These are phyloP conservation scores for Ifrita kowaldi DNA, from an alignment of 2,113 vertebrate species.

Conservation along the genomic window DNA sequence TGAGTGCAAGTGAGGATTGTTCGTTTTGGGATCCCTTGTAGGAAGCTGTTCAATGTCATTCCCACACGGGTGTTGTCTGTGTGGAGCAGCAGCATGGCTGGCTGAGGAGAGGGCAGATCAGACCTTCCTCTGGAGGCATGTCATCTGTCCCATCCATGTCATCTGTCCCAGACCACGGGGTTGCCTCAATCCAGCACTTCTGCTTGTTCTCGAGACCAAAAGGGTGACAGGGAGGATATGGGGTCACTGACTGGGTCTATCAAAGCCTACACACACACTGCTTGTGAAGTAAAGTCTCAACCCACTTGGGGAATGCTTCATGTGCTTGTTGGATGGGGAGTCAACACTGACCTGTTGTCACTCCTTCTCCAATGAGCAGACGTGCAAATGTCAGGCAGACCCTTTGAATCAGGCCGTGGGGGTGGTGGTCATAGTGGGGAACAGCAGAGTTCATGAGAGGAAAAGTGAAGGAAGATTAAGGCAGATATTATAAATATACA, in stretches of 20 bases:
- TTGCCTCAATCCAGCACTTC: background rate
- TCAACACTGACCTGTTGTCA: background rate
- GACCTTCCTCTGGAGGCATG: background rate
- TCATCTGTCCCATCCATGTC: background rate
- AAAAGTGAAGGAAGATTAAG: background rate
- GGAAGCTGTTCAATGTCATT: background rate
- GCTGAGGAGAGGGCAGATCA: background rate
- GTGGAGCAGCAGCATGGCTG: background rate
- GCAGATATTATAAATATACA: background rate
- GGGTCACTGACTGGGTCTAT: background rate
- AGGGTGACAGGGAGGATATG: background rate
- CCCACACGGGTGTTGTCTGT: rapidly evolving
- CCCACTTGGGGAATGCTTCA: background rate
- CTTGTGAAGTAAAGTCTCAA: background rate
- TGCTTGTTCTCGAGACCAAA: background rate
- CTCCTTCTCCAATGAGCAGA: background rate
- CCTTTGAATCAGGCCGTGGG: background rate
- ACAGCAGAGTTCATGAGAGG: background rate
- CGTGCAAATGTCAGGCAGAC: background rate
- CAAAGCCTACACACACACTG: background rate
- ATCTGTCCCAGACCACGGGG: rapidly evolving
- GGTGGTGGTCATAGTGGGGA: rapidly evolving
- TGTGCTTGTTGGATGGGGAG: background rate
- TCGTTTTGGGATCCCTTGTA: background rate
- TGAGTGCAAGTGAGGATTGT: rapidly evolving